These are phyloP conservation scores for Eulemur macaco DNA, from an alignment of 2,113 vertebrate species.

Conservation along the genomic window DNA sequence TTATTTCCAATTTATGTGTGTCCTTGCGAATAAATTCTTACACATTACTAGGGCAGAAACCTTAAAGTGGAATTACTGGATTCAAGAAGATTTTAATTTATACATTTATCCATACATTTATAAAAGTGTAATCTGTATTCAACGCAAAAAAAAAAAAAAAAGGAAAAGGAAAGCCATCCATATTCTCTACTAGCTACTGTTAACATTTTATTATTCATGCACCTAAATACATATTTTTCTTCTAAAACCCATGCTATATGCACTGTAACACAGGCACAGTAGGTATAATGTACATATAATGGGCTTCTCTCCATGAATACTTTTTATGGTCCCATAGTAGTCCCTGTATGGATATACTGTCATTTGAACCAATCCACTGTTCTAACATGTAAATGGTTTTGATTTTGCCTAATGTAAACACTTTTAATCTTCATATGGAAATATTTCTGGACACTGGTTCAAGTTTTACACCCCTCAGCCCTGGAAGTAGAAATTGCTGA, in stretches of 20 bases:
- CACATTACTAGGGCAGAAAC: neutral
- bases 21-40: neutral
- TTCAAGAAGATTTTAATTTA: neutral
- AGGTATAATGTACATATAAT: accelerated
- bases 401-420: neutral
- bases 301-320: neutral
- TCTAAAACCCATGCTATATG: neutral
- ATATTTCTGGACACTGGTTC: neutral
- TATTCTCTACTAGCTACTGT: neutral
- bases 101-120: neutral
- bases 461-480: neutral
- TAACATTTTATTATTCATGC: neutral
- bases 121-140: neutral
- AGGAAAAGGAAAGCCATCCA: neutral
- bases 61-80: neutral
- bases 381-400: neutral
- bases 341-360: neutral
- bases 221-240: neutral
- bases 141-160: neutral
- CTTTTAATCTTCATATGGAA: neutral
- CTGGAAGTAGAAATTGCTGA: neutral
- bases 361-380: neutral
- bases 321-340: neutral
- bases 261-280: neutral
- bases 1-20: neutral